Percentiles rank a stretch among this genome's conserved stretches.
Evolutionary conservation across 2,888 invertebrate species (phyloP).

Genomic region (Drosophila lutescens): DNA sequence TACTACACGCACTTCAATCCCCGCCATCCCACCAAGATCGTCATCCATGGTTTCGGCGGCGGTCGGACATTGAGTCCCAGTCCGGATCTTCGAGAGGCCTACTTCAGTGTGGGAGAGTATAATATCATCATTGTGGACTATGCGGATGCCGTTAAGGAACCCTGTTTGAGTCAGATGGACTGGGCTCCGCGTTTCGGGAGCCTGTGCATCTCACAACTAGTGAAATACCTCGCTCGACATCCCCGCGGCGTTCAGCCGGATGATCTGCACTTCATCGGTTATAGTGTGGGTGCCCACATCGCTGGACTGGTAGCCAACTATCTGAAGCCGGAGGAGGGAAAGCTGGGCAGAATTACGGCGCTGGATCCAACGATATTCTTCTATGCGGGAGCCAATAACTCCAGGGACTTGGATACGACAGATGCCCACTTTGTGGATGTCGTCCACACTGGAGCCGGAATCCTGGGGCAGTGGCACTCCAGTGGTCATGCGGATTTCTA

Average conservation of each 20-base stretch:
- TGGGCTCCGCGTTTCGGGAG: slow-evolving; percentile 88
- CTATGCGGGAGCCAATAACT: slow-evolving; percentile 92
- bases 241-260: slow-evolving; percentile 91
- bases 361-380: slow-evolving; percentile 94
- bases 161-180: slow-evolving; percentile 91
- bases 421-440: slow-evolving; percentile 94
- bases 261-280: slow-evolving; percentile 92
- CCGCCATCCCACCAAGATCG: slow-evolving; percentile 92
- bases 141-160: slow-evolving; percentile 90
- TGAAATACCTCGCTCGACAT: slow-evolving; percentile 91
- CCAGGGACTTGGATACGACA: slow-evolving; percentile 90
- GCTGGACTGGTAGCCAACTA: slow-evolving; percentile 93
- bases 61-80: slow-evolving; percentile 92
- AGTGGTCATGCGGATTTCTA: slow-evolving; percentile 95
- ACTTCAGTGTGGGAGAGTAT: slow-evolving; percentile 91
- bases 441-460: slow-evolving; percentile 93
- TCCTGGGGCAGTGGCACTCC: slow-evolving; percentile 95
- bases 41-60: slow-evolving; percentile 96
- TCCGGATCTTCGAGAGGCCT: slow-evolving; percentile 93
- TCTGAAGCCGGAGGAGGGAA: slow-evolving; percentile 87
- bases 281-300: slow-evolving; percentile 94
- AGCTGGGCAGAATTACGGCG: slow-evolving; percentile 93
- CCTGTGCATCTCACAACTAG: slow-evolving; percentile 92
- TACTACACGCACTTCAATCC: slow-evolving; percentile 91
- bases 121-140: slow-evolving; percentile 96